Conservation (phyloP, 2,888 invertebrate species). For the Drosophila aldrichi region DNA sequence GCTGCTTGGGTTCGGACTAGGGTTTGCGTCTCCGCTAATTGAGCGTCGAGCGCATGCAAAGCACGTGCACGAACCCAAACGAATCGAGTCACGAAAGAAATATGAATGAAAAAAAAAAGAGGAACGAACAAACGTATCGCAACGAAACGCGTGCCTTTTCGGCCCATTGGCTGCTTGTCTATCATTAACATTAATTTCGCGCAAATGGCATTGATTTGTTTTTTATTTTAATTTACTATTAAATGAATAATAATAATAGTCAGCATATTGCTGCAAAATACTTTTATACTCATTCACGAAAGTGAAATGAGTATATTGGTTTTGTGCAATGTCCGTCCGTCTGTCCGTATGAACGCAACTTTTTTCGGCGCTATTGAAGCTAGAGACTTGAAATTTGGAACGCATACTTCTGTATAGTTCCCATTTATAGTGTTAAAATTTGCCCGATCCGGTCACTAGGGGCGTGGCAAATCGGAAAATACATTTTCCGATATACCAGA, state of each 20-base stretch:
- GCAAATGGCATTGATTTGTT: constrained; percentile 69
- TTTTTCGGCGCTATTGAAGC: no score
- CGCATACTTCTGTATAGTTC: no score
- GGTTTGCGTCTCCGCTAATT: constrained; percentile 42
- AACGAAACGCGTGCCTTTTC: constrained; percentile 20
- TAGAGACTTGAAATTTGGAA: no score
- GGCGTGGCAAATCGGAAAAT: no score
- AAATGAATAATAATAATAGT: constrained; percentile 31
- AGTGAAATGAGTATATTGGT: no score
- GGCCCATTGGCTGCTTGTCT: constrained; percentile 20
- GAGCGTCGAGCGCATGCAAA: constrained; percentile 33
- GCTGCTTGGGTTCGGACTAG: constrained; percentile 33
- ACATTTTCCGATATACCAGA: no score
- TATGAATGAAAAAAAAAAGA: background rate
- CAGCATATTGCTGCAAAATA: constrained; percentile 33
- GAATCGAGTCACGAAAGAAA: background rate
- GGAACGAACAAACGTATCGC: background rate
- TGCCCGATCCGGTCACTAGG: no score
- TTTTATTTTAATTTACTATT: constrained; percentile 71
- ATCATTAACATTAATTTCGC: constrained; percentile 69
- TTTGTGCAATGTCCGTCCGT: no score
- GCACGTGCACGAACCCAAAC: constrained; percentile 46
- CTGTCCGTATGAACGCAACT: no score
- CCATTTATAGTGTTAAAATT: no score
- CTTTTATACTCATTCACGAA: no score